Evolutionary conservation across 2,888 invertebrate genomes (phyloP), one percentile per base, ranked within the genome.

Genomic region (Drosophila ezoana): DNA sequence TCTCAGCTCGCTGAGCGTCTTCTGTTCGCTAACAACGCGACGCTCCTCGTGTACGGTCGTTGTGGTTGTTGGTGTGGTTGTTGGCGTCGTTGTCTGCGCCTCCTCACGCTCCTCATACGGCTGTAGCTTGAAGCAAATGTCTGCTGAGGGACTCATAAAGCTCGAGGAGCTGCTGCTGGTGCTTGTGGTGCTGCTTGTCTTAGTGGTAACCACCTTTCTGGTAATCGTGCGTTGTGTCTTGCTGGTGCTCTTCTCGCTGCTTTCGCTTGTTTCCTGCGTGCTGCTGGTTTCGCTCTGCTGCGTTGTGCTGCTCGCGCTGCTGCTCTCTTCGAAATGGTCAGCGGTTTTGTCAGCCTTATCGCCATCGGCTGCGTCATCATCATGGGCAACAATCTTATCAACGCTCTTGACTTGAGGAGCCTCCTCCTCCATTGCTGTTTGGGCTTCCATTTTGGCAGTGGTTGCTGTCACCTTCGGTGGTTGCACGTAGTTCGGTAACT

Each of bases 11-110:
- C 86, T 89, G 18, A 87, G 83, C 11, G 87, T 87, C 48, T 90
- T 76, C 65, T 92, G 85, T 14, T 90, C 90, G 45, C 85, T 87
- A 3, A 85, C 82, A 35, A 88, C 90, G 28, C 90, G 87, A 3
- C 90, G 81, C 48, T 91, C 91, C 45, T 92, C 90, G 6, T 83
- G 71, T 0, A 89, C 64, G 8, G 89, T 89, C 4, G 88, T 81
- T 4, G 75, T 63, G 10, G 32, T 52, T 20, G 23, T 10, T 11
- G 54, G 28, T 45, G 40, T 45, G 13, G 28, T 23, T 10, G 35
- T 14, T 3, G 38, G 14, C 9, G 44, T 10, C 3, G 44, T 13
- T 14, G 44, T 35, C 5, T 23, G 54, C 1, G 9, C 16, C 37
- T 76, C 73, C 38, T 76, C 83, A 2, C 90, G 81, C 11, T 90